Evolutionary conservation across 2,797 vertebrate species (phyloP), one percentile per base, ranked within the genome.

Genomic region (Tachyglossus aculeatus): DNA sequence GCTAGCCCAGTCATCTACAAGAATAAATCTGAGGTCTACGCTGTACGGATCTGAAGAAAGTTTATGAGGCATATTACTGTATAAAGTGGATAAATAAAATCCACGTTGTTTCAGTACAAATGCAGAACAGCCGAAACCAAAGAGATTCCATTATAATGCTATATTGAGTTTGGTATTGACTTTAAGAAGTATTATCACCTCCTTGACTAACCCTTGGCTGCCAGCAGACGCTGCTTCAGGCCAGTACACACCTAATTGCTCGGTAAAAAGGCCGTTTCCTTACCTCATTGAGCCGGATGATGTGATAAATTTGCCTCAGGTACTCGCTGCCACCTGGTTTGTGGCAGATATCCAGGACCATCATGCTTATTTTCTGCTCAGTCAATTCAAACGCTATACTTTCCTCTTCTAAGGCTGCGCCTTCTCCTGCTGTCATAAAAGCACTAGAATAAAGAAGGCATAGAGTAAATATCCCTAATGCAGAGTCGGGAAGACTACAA

Each of bases 241-340:
- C 94, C 94, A 96, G 92, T 95, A 94, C 94, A 94, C 95, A 96
- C 92, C 95, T 98, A 98, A 99, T 97, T 97, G 96, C 94, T 95
- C 93, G 90, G 94, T 93, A 96, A 95, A 96, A 95, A 92, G 93
- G 93, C 94, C 83, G 88, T 95, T 96, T 97, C 95, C 96, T 91
- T 98, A 99, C 98, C 98, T 98, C 97, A 98, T 98, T 99, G 97
- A 97, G 96, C 94, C 87, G 96, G 94, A 98, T 96, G 96, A 96
- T 96, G 95, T 97, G 97, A 98, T 98, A 95, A 96, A 99, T 98
- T 95, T 96, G 96, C 96, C 93, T 95, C 94, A 98, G 96, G 96
- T 98, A 96, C 91, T 94, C 81, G 67, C 92, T 94, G 94, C 97
- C 97, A 98, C 96, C 96, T 98, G 97, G 95, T 96, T 95, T 95